Evolutionary conservation across 37 sponge, comb jelly and placozoan species (phyloP).

Genomic region (Geodia barretti): DNA sequence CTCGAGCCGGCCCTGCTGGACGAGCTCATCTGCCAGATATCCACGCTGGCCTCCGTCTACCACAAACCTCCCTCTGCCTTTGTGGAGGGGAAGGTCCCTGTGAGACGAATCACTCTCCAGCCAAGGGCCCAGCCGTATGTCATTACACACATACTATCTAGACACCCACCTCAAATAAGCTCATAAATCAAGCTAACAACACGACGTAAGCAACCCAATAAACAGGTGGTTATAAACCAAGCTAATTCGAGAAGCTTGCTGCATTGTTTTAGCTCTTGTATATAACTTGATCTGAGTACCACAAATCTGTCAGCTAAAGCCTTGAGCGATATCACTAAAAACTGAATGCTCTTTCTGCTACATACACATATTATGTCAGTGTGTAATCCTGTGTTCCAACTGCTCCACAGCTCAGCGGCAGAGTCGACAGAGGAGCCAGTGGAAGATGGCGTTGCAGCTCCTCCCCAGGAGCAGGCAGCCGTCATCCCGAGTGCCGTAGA

Average conservation of each 20-base stretch:
- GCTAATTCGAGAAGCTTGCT: no score
- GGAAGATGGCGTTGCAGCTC: constrained; percentile 39
- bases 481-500: constrained; percentile 54
- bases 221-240: no score
- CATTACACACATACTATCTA: no score
- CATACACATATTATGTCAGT: neutral
- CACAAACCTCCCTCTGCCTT: constrained; percentile 98
- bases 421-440: constrained; percentile 81
- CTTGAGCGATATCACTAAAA: neutral
- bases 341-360: neutral
- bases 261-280: no score
- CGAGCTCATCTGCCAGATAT: constrained; percentile 95
- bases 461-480: constrained; percentile 23
- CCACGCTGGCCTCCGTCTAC: constrained; percentile 97
- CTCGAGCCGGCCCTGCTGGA: constrained; percentile 96
- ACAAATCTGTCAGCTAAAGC: no score
- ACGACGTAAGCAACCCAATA: no score
- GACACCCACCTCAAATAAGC: no score
- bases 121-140: constrained; percentile 79
- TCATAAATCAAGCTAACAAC: no score
- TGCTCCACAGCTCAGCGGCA: constrained; percentile 46
- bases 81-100: constrained; percentile 95
- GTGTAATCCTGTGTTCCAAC: constrained; percentile 1
- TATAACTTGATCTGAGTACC: no score
- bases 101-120: constrained; percentile 82